Conservation (phyloP, 2,797 vertebrate species). For the Sylvia borin region DNA sequence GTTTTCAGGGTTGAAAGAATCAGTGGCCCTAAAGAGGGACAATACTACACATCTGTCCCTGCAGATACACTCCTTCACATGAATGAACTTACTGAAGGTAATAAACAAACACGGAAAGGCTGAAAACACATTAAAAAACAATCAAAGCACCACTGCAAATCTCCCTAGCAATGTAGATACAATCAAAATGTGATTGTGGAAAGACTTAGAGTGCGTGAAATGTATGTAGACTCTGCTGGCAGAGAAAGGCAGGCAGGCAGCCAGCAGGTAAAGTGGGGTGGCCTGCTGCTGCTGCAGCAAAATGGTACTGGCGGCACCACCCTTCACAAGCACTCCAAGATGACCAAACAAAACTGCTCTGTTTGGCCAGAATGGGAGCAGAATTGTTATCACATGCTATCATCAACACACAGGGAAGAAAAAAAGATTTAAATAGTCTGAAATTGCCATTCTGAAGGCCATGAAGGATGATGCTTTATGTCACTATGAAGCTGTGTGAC, state of each 20-base stretch:
- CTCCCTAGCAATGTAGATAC: background rate
- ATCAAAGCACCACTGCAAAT: background rate
- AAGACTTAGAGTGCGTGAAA: background rate
- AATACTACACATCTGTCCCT: too few relatives aligned
- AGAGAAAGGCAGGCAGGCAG: background rate
- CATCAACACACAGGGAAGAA: background rate
- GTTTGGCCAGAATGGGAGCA: background rate
- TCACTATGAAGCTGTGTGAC: background rate
- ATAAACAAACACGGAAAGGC: background rate
- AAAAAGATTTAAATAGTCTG: background rate
- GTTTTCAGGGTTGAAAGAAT: background rate
- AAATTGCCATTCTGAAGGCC: background rate
- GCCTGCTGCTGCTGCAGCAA: background rate
- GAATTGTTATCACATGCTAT: background rate
- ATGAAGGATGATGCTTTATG: rapidly evolving
- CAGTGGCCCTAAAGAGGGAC: background rate
- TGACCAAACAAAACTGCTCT: background rate
- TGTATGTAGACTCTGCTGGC: background rate
- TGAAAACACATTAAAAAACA: background rate
- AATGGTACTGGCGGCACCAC: background rate
- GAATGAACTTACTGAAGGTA: background rate
- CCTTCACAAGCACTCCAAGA: background rate
- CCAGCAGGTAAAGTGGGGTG: background rate
- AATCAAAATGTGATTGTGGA: background rate
- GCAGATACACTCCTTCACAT: rapidly evolving